Evolutionary conservation across 2,797 vertebrate species (phyloP).

Genomic region (Liparis tanakae): DNA sequence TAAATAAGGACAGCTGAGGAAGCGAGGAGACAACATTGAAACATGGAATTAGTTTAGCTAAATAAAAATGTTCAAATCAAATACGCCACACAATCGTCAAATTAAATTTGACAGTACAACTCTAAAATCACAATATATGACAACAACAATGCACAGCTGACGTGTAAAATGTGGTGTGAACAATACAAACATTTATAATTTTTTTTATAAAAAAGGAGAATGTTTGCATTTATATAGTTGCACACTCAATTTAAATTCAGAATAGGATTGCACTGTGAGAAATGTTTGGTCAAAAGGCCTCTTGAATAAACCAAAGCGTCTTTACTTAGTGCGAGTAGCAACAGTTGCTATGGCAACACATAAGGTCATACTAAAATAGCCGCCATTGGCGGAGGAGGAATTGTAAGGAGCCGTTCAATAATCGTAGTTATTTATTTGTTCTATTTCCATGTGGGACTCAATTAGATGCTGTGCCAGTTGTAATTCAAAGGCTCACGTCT

Average conservation of each 20-base stretch:
- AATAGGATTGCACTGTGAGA: constrained; percentile 27
- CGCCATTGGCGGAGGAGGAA: constrained; percentile 71
- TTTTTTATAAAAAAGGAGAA: neutral
- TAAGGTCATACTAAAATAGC: constrained; percentile 78
- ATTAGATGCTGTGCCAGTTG: constrained; percentile 25
- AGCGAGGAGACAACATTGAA: constrained; percentile 19
- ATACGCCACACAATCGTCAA: neutral
- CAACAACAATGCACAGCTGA: neutral
- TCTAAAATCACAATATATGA: neutral
- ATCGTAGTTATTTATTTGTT: constrained; percentile 11
- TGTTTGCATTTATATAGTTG: neutral
- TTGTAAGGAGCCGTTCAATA: constrained; percentile 44
- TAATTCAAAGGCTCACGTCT: constrained; percentile 16
- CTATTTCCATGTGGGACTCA: constrained; percentile 10
- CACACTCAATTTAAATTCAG: neutral
- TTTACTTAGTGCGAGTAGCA: constrained; percentile 75
- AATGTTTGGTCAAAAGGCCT: constrained; percentile 64
- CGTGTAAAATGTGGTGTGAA: neutral
- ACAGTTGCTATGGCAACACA: constrained; percentile 86
- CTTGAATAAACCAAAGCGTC: constrained; percentile 69
- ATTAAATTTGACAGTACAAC: neutral
- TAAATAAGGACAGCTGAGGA: constrained; percentile 90
- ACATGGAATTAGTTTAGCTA: neutral
- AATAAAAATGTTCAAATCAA: constrained; percentile 1
- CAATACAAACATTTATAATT: neutral